A percentile compares a stretch with the other conserved stretches of the same genome.
These are phyloP conservation scores for Rugalucina vietnamica DNA, from an alignment of 2,888 invertebrate genomes.

Conservation along the genomic window DNA sequence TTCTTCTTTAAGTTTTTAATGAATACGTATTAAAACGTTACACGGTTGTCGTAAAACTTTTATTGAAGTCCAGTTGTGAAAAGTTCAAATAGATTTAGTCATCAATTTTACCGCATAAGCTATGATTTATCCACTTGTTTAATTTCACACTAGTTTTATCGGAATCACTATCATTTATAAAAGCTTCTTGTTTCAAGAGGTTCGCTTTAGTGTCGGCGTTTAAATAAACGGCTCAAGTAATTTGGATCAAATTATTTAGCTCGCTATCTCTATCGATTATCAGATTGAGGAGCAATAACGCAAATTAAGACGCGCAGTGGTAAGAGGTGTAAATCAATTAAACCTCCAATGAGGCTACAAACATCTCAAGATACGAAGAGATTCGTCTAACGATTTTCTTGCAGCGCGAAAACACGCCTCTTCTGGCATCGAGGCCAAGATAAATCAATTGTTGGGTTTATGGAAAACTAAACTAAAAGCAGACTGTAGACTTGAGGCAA, in stretches of 20 bases:
- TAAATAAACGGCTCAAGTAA: conserved; percentile 37
- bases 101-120: no score
- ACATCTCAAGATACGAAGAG: conserved; percentile 1
- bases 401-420: conserved; percentile 7
- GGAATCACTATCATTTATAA: neutral
- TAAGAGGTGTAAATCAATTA: conserved; percentile 66
- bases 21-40: no score
- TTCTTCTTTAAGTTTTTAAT: no score
- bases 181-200: conserved; percentile 6
- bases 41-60: no score
- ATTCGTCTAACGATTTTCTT: neutral
- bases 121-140: conserved; percentile 12
- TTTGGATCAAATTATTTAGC: conserved; percentile 53
- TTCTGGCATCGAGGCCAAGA: neutral
- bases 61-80: no score
- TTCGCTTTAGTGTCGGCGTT: neutral
- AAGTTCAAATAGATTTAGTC: no score
- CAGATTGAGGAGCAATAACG: conserved; percentile 59
- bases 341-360: conserved; percentile 59
- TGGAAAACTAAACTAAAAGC: no score
- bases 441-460: neutral
- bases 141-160: conserved; percentile 3
- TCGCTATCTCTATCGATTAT: conserved; percentile 57
- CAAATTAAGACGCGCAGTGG: conserved; percentile 61
- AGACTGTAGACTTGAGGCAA: no score